Percentiles rank a stretch among this genome's conserved stretches.
These are phyloP conservation scores for Otus sunia DNA, from an alignment of 2,113 vertebrate species.

Conservation along the genomic window DNA sequence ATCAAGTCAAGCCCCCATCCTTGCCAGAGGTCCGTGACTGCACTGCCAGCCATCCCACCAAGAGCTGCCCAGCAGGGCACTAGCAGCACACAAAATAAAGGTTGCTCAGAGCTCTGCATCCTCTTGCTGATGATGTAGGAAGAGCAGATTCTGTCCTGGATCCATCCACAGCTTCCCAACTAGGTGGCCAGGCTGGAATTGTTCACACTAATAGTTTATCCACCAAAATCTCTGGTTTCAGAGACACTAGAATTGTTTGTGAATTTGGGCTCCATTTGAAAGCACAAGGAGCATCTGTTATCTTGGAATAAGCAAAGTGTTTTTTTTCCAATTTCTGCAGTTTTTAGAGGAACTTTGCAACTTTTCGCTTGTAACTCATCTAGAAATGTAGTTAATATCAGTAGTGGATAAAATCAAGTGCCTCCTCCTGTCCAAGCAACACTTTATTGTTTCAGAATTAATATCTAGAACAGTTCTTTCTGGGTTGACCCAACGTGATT, in stretches of 20 bases:
- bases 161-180: neutral
- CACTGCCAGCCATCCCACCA: neutral
- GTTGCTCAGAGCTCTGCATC: neutral
- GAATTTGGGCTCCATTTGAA: neutral
- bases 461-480: neutral
- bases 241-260: neutral
- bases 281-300: neutral
- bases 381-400: neutral
- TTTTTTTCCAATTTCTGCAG: neutral
- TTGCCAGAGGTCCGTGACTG: fast-evolving
- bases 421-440: neutral
- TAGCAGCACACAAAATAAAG: neutral
- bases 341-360: neutral
- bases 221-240: neutral
- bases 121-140: neutral
- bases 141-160: neutral
- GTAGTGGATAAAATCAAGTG: neutral
- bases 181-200: neutral
- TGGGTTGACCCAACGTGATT: neutral
- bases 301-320: neutral
- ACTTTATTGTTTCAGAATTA: neutral
- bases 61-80: fast-evolving
- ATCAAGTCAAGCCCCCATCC: fast-evolving
- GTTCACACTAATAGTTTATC: neutral
- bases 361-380: neutral